Conservation (phyloP, 1,140 invertebrate species). For the Periplaneta americana region DNA sequence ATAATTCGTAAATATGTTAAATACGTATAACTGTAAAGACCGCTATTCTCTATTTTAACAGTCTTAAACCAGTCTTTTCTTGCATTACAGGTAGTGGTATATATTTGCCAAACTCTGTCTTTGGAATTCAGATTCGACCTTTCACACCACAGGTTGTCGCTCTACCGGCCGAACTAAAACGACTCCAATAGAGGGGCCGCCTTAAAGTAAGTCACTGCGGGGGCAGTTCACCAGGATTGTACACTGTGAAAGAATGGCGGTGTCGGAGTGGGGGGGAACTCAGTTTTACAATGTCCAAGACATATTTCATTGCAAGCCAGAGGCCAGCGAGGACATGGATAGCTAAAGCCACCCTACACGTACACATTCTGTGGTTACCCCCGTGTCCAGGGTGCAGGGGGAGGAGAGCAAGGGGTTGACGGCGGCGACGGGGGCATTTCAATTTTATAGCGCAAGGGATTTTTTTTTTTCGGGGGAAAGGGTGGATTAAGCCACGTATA, state of each 20-base stretch:
- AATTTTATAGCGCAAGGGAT: slow-evolving; percentile 4
- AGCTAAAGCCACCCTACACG: slow-evolving; percentile 3
- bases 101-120: no score
- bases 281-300: slow-evolving; percentile 1
- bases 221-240: neutral
- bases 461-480: slow-evolving; percentile 3
- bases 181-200: no score
- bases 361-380: slow-evolving; percentile 1
- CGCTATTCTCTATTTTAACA: no score
- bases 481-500: neutral
- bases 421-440: slow-evolving; percentile 3
- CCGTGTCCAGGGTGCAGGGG: neutral
- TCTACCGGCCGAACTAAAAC: no score
- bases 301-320: slow-evolving; percentile 1
- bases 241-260: no score
- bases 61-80: no score
- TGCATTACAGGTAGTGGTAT: no score
- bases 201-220: no score
- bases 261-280: neutral
- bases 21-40: no score
- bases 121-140: no score
- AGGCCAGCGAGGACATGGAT: neutral
- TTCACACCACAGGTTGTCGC: no score
- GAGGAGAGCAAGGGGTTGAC: neutral
- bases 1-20: no score